phyloP scores from a whole-genome alignment of 2,797 vertebrate genomes.

The Buphagus erythrorhynchus region DNA sequence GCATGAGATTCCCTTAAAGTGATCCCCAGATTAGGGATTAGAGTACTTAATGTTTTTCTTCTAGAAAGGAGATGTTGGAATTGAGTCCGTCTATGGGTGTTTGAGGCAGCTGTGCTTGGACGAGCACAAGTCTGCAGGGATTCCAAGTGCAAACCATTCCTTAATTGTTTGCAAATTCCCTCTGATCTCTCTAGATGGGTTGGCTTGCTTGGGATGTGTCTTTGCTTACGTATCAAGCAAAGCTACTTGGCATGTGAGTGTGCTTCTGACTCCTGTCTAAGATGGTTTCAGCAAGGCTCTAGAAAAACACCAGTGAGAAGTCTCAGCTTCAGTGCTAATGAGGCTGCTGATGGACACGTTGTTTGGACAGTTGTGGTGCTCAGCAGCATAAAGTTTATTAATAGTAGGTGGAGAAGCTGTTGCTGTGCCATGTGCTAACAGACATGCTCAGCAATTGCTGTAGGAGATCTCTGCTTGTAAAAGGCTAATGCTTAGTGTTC shows the following conservation, averaged over 20 bases:
- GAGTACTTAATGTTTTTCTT: constrained; percentile 34
- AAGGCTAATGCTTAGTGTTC: background rate
- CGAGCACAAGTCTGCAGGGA: fast-evolving
- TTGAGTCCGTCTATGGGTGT: background rate
- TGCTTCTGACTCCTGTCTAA: background rate
- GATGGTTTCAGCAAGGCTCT: constrained; percentile 6
- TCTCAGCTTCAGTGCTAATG: background rate
- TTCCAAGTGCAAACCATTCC: constrained; percentile 36
- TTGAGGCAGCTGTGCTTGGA: background rate
- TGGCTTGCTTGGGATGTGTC: background rate
- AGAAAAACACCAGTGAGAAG: background rate
- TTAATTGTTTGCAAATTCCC: constrained; percentile 59
- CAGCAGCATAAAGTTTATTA: constrained; percentile 32
- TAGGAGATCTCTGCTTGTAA: background rate
- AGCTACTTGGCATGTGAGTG: background rate
- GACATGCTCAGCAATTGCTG: background rate
- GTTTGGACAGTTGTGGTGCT: constrained; percentile 44
- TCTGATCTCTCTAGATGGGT: background rate
- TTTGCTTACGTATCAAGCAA: constrained; percentile 21
- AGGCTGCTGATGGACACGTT: background rate
- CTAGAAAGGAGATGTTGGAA: background rate
- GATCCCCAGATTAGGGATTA: constrained; percentile 56
- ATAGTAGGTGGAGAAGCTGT: constrained; percentile 42
- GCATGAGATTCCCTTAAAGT: constrained; percentile 42
- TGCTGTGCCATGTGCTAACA: background rate